Base-by-base conservation (phyloP, 2,113 vertebrate species). In the Xiphophorus couchianus region DNA sequence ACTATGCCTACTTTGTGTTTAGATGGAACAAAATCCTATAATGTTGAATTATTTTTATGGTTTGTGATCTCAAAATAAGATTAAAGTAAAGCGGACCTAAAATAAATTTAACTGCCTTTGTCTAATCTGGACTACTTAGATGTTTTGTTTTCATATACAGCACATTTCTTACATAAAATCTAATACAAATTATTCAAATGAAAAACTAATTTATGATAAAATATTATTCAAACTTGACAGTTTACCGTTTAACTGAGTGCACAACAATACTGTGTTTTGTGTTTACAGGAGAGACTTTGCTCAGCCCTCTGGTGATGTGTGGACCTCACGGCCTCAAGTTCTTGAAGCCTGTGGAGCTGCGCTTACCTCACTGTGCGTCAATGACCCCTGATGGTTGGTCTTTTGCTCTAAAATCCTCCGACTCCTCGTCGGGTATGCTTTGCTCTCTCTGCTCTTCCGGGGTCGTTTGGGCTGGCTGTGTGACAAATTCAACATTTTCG, bases 331-430 rank as follows among this genome's bases (percentile, higher is more conserved):
- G 98, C 94, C 96, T 99, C 80, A 99, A 99, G 95, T 99, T 99
- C 95, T 95, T 96, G 96, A 99, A 99, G 93, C 98, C 97, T 0
- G 97, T 99, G 96, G 97, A 99, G 95, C 97, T 99, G 75, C 97
- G 97, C 93, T 91, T 99, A 86, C 98, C 97, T 96, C 97, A 99
- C 86, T 99, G 97, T 97, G 97, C 98, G 95, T 98, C 98, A 92
- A 99, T 99, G 98, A 99, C 97, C 94, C 98, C 98, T 96, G 98
- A 99, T 97, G 97, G 97, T 98, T 99, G 98, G 98, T 99, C 98
- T 98, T 99, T 99, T 97, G 98, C 97, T 98, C 98, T 99, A 97
- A 99, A 99, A 98, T 99, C 97, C 96, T 99, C 98, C 96, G 97
- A 99, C 97, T 98, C 97, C 96, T 98, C 97, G 97, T 98, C 97